phyloP scores from a whole-genome alignment of 2,113 vertebrate species.

The Alectura lathami region DNA sequence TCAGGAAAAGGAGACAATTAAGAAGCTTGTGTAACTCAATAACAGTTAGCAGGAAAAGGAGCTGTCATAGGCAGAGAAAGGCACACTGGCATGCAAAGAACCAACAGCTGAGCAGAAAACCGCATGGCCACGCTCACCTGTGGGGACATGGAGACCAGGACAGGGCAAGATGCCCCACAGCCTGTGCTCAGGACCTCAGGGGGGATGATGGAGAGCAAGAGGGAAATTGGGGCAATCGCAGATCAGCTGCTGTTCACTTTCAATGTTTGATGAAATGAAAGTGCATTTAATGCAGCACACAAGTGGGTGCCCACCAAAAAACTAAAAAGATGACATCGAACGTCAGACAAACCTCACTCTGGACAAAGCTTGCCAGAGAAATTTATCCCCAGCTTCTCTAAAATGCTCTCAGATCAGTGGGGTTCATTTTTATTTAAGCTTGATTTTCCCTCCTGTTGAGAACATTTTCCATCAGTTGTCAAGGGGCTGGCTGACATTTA shows the following conservation, averaged over 20 bases:
- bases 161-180: accelerated
- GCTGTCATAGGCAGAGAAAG: slow-evolving; percentile 6
- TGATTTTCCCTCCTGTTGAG: neutral
- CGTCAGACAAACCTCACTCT: neutral
- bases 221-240: neutral
- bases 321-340: neutral
- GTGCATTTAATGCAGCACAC: neutral
- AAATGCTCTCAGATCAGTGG: neutral
- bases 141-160: accelerated
- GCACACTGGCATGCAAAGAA: neutral
- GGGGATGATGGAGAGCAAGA: neutral
- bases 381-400: neutral
- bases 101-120: neutral
- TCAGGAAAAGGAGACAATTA: slow-evolving; percentile 54
- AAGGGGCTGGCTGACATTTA: neutral
- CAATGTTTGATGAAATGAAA: neutral
- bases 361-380: neutral
- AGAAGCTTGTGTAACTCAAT: slow-evolving; percentile 46
- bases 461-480: neutral
- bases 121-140: neutral
- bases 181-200: neutral
- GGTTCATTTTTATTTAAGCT: neutral
- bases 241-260: neutral
- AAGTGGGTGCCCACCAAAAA: neutral
- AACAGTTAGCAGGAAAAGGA: slow-evolving; percentile 40